These are phyloP conservation scores for Argynnis bischoffii DNA, from an alignment of 2,888 invertebrate species.

Conservation along the genomic window DNA sequence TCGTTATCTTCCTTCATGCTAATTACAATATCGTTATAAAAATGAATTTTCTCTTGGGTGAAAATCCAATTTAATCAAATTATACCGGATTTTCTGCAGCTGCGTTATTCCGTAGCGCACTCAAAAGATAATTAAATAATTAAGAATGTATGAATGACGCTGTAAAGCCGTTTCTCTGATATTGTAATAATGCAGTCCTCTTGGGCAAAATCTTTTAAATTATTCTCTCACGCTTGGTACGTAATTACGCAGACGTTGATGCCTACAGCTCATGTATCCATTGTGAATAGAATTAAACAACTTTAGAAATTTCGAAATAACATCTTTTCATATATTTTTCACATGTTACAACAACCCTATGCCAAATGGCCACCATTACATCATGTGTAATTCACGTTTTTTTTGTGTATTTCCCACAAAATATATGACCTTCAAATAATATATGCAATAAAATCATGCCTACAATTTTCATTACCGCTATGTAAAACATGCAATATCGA, in stretches of 20 bases:
- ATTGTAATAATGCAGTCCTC: conserved; percentile 80
- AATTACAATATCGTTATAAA: conserved; percentile 47
- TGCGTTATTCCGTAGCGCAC: conserved; percentile 62
- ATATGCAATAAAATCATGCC: too few species aligned
- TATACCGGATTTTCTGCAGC: conserved; percentile 68
- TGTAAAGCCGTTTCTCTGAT: conserved; percentile 76
- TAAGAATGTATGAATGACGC: conserved; percentile 80
- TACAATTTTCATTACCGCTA: too few species aligned
- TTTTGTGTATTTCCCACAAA: too few species aligned
- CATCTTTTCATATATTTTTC: conserved; percentile 25
- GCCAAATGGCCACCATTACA: neutral
- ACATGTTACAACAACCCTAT: neutral
- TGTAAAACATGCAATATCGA: too few species aligned
- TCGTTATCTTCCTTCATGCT: conserved; percentile 35
- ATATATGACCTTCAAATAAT: too few species aligned
- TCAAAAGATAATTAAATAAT: conserved; percentile 80
- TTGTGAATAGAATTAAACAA: conserved; percentile 53
- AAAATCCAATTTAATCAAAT: conserved; percentile 73
- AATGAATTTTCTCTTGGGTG: conserved; percentile 54
- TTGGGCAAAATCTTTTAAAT: conserved; percentile 77
- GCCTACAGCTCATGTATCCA: conserved; percentile 57
- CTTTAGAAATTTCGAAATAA: conserved; percentile 47
- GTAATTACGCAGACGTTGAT: conserved; percentile 67
- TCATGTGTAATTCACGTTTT: too few species aligned
- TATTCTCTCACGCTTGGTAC: conserved; percentile 71